These are phyloP conservation scores for Protonibea diacanthus DNA, from an alignment of 2,797 vertebrate species.

Conservation along the genomic window DNA sequence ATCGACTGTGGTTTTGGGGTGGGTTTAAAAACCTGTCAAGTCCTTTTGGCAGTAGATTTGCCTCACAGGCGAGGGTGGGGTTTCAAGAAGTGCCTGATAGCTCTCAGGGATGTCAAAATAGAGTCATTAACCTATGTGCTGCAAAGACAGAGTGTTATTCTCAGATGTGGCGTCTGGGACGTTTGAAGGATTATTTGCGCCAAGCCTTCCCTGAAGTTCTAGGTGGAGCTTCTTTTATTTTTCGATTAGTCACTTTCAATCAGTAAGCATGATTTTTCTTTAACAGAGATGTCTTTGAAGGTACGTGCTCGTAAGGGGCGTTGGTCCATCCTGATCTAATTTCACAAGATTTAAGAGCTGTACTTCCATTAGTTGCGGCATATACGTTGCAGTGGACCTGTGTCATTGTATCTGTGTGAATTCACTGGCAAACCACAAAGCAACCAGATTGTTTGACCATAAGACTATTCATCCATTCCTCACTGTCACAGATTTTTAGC, in stretches of 20 bases:
- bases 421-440: background rate
- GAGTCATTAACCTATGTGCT: background rate
- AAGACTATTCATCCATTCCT: constrained; percentile 16
- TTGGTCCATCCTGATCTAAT: background rate
- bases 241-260: background rate
- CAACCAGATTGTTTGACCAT: background rate
- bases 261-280: constrained; percentile 1
- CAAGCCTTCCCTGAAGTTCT: background rate
- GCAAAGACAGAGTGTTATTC: background rate
- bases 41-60: constrained; percentile 16
- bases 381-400: background rate
- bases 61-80: constrained; percentile 39
- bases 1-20: constrained; percentile 25
- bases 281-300: constrained; percentile 8
- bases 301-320: background rate
- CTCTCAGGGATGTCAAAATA: constrained; percentile 22
- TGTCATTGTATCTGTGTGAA: constrained; percentile 1
- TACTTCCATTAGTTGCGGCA: background rate
- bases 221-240: background rate
- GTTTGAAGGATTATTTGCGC: constrained; percentile 10
- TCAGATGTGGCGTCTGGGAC: background rate
- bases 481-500: constrained; percentile 22
- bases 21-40: constrained; percentile 28
- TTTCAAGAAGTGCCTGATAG: constrained; percentile 19
- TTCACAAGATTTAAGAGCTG: constrained; percentile 5